These are phyloP conservation scores for Lumbricus terrestris DNA, from an alignment of 2,888 invertebrate species.

Conservation along the genomic window DNA sequence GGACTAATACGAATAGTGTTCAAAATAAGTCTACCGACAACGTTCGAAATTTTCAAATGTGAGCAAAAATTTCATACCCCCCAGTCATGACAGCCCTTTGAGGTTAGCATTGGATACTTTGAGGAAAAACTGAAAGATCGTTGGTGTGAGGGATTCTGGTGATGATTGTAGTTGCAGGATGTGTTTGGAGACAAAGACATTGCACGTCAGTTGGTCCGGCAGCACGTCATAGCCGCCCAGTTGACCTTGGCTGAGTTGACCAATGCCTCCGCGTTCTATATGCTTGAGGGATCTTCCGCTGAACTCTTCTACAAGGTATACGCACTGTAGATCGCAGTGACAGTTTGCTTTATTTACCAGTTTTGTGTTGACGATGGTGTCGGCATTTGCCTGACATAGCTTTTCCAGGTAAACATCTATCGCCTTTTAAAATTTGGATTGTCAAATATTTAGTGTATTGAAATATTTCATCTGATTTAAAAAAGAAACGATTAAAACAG, in stretches of 20 bases:
- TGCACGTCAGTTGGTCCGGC: conserved; percentile 44
- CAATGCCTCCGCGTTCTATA: conserved; percentile 44
- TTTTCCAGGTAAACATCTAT: neutral
- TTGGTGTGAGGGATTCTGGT: neutral
- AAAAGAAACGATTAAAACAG: neutral
- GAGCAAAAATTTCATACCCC: no score
- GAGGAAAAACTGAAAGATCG: neutral
- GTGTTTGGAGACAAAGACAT: conserved; percentile 13
- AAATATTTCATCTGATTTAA: neutral
- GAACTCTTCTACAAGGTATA: conserved; percentile 45
- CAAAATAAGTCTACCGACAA: no score
- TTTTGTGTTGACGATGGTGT: neutral
- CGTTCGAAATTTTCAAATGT: no score
- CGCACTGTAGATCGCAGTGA: neutral
- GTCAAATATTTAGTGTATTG: neutral
- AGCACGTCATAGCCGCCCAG: conserved; percentile 48
- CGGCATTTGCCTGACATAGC: neutral
- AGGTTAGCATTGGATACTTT: no score
- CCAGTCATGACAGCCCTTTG: no score
- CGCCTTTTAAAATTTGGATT: neutral
- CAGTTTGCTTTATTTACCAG: no score
- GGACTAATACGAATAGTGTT: no score
- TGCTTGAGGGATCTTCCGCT: conserved; percentile 48
- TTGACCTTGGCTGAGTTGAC: conserved; percentile 42
- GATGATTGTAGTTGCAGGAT: neutral